Base-by-base conservation (phyloP, 2,113 vertebrate species). In the Cnemophilus loriae region DNA sequence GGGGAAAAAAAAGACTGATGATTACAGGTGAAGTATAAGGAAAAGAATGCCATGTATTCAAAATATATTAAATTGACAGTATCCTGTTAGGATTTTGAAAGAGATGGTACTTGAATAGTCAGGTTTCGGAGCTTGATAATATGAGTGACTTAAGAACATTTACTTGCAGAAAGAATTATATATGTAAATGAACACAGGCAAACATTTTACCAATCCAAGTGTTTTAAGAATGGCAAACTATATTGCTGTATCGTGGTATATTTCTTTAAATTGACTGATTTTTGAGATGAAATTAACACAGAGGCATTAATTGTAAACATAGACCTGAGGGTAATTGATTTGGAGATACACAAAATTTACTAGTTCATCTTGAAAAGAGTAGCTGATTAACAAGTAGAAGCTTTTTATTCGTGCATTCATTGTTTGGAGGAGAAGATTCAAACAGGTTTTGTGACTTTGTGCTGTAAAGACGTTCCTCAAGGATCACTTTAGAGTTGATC, bases 1-100 rank as follows among this genome's bases (percentile, higher is more conserved):
- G 10, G 13, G 10, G 0, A 0, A 65, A 63, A 50, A 50, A 42
- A 44, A 3, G 2, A 8, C 11, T 9, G 21, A 50, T 7, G 1
- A 52, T 70, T 73, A 55, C 5, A 39, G 9, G 9, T 77, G 22
- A 84, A 90, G 11, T 19, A 59, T 50, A 77, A 81, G 19, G 22
- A 77, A 76, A 77, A 55, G 1, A 80, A 60, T 39, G 18, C 2
- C 16, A 23, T 22, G 5, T 59, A 14, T 14, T 50, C 30, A 55
- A 59, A 94, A 32, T 73, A 69, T 33, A 21, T 46, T 60, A 59
- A 82, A 92, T 24, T 8, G 39, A 81, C 32, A 60, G 17, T 32
- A 53, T 44, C 6, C 7, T 46, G 11, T 64, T 35, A 81, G 13
- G 26, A 88, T 77, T 68, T 84, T 73, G 59, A 68, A 77, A 82